Conservation (phyloP, 2,888 invertebrate genomes). For the Drosophila kuntzei region DNA sequence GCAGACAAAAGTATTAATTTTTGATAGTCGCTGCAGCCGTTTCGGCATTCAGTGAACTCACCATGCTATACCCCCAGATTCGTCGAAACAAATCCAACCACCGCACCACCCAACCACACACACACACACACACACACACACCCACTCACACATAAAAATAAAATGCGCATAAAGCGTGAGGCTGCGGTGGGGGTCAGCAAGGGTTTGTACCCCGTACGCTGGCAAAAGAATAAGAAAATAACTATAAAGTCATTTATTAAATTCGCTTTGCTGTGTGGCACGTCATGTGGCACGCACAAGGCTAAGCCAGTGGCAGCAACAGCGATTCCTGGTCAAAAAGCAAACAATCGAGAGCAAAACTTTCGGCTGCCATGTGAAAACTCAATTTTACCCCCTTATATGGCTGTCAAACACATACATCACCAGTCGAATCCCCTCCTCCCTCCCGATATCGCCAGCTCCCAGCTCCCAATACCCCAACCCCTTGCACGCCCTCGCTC, state of each 20-base stretch:
- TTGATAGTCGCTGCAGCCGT: constrained; percentile 78
- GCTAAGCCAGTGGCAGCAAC: constrained; percentile 16
- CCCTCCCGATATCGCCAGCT: neutral
- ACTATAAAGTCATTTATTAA: constrained; percentile 82
- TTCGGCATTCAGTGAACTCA: constrained; percentile 42
- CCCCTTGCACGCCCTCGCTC: constrained; percentile 30
- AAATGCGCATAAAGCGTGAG: constrained; percentile 51
- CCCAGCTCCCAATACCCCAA: constrained; percentile 9
- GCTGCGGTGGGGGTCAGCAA: constrained; percentile 45
- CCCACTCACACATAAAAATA: constrained; percentile 49
- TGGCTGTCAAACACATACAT: constrained; percentile 79
- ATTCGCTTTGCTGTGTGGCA: constrained; percentile 64
- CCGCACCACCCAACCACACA: constrained; percentile 23
- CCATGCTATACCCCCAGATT: constrained; percentile 15
- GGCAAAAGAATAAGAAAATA: constrained; percentile 54
- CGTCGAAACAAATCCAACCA: constrained; percentile 27
- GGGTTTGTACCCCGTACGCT: constrained; percentile 48
- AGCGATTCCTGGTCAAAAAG: constrained; percentile 51
- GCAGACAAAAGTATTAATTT: constrained; percentile 81
- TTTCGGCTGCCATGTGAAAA: constrained; percentile 64
- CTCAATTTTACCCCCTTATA: constrained; percentile 81
- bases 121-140: constrained; percentile 12
- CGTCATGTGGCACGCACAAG: constrained; percentile 57
- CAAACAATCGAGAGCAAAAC: constrained; percentile 65
- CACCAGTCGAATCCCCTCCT: constrained; percentile 34